Conservation (phyloP, 2,113 vertebrate species). For the Corythornis madagascariensis region DNA sequence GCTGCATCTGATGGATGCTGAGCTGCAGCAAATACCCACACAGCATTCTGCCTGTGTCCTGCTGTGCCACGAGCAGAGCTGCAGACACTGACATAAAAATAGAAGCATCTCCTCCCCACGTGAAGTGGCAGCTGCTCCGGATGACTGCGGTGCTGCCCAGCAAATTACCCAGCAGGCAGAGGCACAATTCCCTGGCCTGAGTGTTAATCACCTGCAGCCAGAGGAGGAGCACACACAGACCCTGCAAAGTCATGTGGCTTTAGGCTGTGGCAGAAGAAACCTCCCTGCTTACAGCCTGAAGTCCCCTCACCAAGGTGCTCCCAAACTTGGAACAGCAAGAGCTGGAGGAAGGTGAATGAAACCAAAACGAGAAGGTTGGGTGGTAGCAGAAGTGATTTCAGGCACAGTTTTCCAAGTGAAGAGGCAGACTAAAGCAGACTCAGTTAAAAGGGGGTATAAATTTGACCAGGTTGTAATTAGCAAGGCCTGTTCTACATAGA, state of each 20-base stretch:
- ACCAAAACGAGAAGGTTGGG: background rate
- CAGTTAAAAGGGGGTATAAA: slow-evolving; percentile 11
- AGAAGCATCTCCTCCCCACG: slow-evolving; percentile 16
- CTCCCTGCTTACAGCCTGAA: background rate
- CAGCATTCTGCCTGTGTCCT: background rate
- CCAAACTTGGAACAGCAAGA: background rate
- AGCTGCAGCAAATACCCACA: background rate
- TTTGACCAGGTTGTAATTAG: background rate
- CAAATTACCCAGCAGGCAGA: slow-evolving; percentile 63
- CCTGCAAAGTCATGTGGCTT: slow-evolving; percentile 12
- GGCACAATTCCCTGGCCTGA: background rate
- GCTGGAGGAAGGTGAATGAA: background rate
- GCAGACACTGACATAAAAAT: slow-evolving; percentile 31
- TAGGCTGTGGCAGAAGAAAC: background rate
- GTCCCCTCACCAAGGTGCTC: background rate
- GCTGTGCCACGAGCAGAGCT: background rate
- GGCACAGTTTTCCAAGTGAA: background rate
- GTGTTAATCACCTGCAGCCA: slow-evolving; percentile 44
- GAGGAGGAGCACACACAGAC: slow-evolving; percentile 38
- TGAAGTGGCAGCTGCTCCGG: slow-evolving; percentile 39
- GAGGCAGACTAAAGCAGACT: background rate
- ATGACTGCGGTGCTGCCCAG: slow-evolving; percentile 41
- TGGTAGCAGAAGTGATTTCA: background rate
- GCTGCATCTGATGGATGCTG: background rate
- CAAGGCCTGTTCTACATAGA: background rate